These are phyloP conservation scores for Psammodynastes pulverulentus DNA, from an alignment of 2,113 vertebrate genomes.

Conservation along the genomic window DNA sequence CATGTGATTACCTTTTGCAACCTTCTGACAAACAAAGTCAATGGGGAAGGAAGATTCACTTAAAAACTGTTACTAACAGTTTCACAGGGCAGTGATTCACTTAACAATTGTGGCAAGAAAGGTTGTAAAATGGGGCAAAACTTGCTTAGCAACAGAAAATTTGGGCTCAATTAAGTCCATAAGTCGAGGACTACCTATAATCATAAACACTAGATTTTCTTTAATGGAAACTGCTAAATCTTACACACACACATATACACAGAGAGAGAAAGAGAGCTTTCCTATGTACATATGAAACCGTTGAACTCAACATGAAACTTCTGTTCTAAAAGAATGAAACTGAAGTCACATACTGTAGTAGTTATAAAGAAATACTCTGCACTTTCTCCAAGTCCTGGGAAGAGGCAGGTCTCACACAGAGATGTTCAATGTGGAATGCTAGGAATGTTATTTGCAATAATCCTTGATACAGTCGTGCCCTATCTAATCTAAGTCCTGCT, in stretches of 20 bases:
- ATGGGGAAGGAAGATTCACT: neutral
- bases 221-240: neutral
- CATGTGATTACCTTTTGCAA: neutral
- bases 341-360: neutral
- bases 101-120: neutral
- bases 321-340: neutral
- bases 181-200: neutral
- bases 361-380: neutral
- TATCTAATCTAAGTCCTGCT: neutral
- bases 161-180: neutral
- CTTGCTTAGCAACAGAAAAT: neutral
- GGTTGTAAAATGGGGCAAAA: neutral
- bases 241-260: neutral
- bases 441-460: neutral
- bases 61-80: neutral
- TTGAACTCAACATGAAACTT: neutral
- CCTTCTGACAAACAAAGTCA: neutral
- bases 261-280: too few relatives aligned
- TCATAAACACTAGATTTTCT: neutral
- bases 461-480: slow-evolving; percentile 2
- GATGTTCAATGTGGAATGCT: neutral
- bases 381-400: neutral
- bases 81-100: too few relatives aligned
- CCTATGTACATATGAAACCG: neutral
- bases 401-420: neutral